phyloP scores from a whole-genome alignment of 2,888 invertebrate species.

The Mesoligia furuncula region DNA sequence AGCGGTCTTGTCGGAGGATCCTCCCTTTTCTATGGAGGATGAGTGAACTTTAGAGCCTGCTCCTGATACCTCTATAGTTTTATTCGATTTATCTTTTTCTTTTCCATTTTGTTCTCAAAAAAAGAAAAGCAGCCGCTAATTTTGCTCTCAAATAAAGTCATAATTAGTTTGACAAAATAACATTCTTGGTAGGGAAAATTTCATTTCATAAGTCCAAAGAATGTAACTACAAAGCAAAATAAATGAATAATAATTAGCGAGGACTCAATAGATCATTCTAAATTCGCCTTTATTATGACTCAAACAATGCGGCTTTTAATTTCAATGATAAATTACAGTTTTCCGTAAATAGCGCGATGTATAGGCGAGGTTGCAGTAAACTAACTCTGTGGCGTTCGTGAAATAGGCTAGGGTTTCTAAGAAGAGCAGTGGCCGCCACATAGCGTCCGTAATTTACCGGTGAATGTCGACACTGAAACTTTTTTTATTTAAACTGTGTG shows the following conservation, averaged over 20 bases:
- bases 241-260: conserved; percentile 65
- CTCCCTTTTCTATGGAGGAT: too few species aligned
- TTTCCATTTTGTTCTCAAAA: background rate
- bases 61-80: too few species aligned
- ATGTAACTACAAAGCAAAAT: conserved; percentile 62
- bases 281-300: conserved; percentile 70
- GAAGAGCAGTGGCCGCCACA: background rate
- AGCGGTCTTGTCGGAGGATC: too few species aligned
- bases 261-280: conserved; percentile 68
- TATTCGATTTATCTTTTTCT: background rate
- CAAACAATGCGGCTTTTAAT: conserved; percentile 78
- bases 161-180: conserved; percentile 59
- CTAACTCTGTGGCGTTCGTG: conserved; percentile 11
- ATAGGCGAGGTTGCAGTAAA: conserved; percentile 27
- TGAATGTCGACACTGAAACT: background rate
- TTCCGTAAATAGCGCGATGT: conserved; percentile 69
- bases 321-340: conserved; percentile 83
- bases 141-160: conserved; percentile 34
- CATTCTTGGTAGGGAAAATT: conserved; percentile 33
- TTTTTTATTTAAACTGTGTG: background rate
- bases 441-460: background rate
- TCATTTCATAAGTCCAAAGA: conserved; percentile 44
- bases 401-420: background rate
- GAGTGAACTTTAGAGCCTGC: too few species aligned
- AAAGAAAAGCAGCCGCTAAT: background rate